Base-by-base conservation (phyloP, 2,888 invertebrate species). In the Mechanitis messenoides region DNA sequence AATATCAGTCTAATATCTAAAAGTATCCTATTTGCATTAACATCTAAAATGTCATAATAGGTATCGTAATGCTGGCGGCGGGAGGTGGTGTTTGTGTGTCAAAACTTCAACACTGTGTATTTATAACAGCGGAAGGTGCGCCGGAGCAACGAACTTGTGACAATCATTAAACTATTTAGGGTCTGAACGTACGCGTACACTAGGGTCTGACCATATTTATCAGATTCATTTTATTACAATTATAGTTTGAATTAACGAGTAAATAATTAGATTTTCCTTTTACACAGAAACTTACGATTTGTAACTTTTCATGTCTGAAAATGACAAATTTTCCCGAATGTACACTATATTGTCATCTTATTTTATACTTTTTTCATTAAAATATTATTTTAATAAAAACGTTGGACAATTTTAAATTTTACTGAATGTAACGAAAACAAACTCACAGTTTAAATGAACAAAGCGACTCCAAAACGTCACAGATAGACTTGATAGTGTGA, bases 101-200 rank as follows among this genome's bases (percentile, higher is more conserved):
- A 87, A 85, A 87, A 85, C 82, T 87, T 87, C 84, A 84, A 85
- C 87, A 85, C 81, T 76, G 79, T 71, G 79, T 88, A 89, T 89
- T 86, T 87, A 85, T 86, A 87, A 77, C 78, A 72, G 77, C 84
- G 83, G 87, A 87, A 89, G 87, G 87, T 86, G 86, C 81, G 83
- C 76, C 75, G 78, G 88, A 81, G 81, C 88, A 84, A 82, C 78
- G 89, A 87, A 80, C 86, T 77, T 72, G 77, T 79, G 81, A 81
- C 81, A 79, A 80, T 80, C 78, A 75, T 77, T 79, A 81, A 79
- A 78, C 75, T 50, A 72, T 70, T 55, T 69, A 50, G 50, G 31
- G 50, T 50, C 50, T 31, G 31, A 31, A 50, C 50, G 50, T 7
- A 31, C 31, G 31, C 50, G 31, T 31, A 9, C 6, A 50, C 31